Percentiles rank a stretch among this genome's conserved stretches.
Evolutionary conservation across 2,888 invertebrate species (phyloP).

Genomic region (Lepidochrysops patricia): DNA sequence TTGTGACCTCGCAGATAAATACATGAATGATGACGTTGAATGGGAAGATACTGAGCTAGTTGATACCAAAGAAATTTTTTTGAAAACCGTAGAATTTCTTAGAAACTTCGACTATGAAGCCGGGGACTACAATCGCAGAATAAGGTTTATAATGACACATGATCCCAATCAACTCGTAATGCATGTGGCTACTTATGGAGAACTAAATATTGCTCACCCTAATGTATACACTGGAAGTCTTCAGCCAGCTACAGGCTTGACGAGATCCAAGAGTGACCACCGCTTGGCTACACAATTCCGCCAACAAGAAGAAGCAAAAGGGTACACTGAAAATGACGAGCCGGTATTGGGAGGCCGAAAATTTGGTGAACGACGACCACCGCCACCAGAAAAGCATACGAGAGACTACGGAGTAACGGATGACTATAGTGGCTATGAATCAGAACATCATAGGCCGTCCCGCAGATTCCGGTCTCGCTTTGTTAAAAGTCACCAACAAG

Average conservation of each 20-base stretch:
- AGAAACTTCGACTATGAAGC: constrained; percentile 96
- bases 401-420: constrained; percentile 76
- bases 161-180: constrained; percentile 93
- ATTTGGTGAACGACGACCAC: constrained; percentile 81
- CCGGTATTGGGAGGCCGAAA: constrained; percentile 83
- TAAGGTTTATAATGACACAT: constrained; percentile 90
- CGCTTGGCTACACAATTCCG: constrained; percentile 91
- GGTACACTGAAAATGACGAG: constrained; percentile 79
- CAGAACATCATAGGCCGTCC: constrained; percentile 74
- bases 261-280: constrained; percentile 95
- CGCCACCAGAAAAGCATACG: constrained; percentile 68
- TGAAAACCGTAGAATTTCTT: constrained; percentile 96
- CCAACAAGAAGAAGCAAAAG: constrained; percentile 84
- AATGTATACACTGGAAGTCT: constrained; percentile 76
- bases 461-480: constrained; percentile 83
- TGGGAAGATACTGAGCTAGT: constrained; percentile 95
- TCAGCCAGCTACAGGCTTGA: constrained; percentile 83
- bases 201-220: constrained; percentile 85
- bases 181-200: constrained; percentile 92
- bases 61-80: constrained; percentile 96
- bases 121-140: constrained; percentile 88
- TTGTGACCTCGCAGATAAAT: constrained; percentile 96
- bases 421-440: constrained; percentile 82
- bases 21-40: constrained; percentile 91
- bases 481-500: constrained; percentile 79